Evolutionary conservation across 2,797 vertebrate species (phyloP).

Genomic region (Enteromius paludinosus): DNA sequence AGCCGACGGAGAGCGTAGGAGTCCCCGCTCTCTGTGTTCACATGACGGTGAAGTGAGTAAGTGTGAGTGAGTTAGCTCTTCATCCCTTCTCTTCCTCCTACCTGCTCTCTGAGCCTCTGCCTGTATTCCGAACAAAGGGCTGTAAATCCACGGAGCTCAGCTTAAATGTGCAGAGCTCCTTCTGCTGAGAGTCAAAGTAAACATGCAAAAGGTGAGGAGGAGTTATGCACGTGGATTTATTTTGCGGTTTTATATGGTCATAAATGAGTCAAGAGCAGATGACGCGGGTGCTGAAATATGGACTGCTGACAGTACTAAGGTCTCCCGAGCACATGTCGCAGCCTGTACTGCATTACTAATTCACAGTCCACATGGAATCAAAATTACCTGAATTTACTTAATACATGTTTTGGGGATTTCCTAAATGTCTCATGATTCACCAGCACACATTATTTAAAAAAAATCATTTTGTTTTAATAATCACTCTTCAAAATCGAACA

Average conservation of each 20-base stretch:
- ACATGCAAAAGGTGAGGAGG: conserved; percentile 18
- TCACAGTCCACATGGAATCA: conserved; percentile 20
- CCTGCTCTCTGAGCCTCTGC: conserved; percentile 31
- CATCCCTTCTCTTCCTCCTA: conserved; percentile 53
- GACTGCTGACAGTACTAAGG: conserved; percentile 19
- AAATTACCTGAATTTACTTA: not conserved
- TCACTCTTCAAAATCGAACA: not conserved
- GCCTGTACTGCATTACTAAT: conserved; percentile 34
- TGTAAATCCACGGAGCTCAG: conserved; percentile 2
- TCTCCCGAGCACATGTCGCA: conserved; percentile 19
- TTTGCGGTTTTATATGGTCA: conserved; percentile 45
- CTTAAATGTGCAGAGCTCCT: conserved; percentile 34
- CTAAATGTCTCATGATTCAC: not conserved
- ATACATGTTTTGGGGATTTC: not conserved
- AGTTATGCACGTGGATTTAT: conserved; percentile 34
- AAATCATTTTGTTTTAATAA: not conserved
- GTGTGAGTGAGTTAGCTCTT: conserved; percentile 31
- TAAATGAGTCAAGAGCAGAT: conserved; percentile 50
- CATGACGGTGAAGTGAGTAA: conserved; percentile 24
- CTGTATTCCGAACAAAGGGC: conserved; percentile 28
- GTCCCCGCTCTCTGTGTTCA: conserved; percentile 39
- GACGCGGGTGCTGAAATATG: conserved; percentile 41
- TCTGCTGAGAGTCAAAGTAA: conserved; percentile 39
- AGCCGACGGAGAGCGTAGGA: conserved; percentile 50
- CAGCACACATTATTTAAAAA: too few species aligned